Percentiles rank a stretch among this genome's conserved stretches.
These are phyloP conservation scores for Eurois occulta DNA, from an alignment of 2,888 invertebrate species.

Conservation along the genomic window DNA sequence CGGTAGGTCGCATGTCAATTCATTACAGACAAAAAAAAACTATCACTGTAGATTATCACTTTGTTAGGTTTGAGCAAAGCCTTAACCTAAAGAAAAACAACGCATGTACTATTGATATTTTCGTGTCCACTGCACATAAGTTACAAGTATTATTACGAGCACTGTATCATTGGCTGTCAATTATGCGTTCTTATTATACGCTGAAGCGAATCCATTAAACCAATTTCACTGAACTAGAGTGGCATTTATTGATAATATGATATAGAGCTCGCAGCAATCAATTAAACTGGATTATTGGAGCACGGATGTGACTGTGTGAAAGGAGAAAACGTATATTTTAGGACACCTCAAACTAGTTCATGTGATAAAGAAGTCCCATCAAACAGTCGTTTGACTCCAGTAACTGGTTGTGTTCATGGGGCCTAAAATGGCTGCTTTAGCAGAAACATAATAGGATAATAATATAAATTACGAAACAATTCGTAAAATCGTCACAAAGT, in stretches of 20 bases:
- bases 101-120: slow-evolving; percentile 6
- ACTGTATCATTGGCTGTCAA: slow-evolving; percentile 38
- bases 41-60: background rate
- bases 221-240: slow-evolving; percentile 33
- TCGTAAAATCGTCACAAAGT: background rate
- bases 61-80: background rate
- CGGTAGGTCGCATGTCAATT: background rate
- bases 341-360: background rate
- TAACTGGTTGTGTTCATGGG: background rate
- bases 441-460: no score
- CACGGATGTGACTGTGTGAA: background rate
- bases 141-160: slow-evolving; percentile 28
- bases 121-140: slow-evolving; percentile 30
- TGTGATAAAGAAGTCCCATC: background rate
- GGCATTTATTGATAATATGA: slow-evolving; percentile 37
- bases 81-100: background rate
- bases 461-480: background rate
- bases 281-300: slow-evolving; percentile 16
- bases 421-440: background rate
- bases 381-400: background rate
- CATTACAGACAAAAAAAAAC: background rate
- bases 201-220: slow-evolving; percentile 29
- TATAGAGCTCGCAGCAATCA: slow-evolving; percentile 1
- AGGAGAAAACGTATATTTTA: background rate
- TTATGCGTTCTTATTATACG: slow-evolving; percentile 37